phyloP scores from a whole-genome alignment of 2,888 invertebrate species.

The Oxytorus armatus region DNA sequence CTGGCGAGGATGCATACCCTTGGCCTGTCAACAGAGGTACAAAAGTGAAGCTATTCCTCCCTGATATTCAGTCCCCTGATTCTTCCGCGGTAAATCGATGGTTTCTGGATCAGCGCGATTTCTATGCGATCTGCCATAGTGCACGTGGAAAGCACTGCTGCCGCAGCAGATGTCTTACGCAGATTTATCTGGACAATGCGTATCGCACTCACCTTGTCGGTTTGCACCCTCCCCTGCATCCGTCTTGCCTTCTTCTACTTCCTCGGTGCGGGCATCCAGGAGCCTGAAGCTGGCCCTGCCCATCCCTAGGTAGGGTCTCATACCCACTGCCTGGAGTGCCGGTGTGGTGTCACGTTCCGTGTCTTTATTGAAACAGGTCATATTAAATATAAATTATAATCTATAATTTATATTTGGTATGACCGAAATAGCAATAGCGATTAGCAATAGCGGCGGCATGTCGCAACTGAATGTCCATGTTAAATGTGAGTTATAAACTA shows the following conservation, averaged over 20 bases:
- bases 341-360: too few relatives aligned
- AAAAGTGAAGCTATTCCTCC: slow-evolving; percentile 5
- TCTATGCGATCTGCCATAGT: slow-evolving; percentile 2
- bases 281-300: slow-evolving; percentile 22
- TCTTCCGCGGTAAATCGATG: slow-evolving; percentile 11
- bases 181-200: slow-evolving; percentile 25
- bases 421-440: too few relatives aligned
- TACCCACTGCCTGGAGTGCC: neutral
- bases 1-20: slow-evolving; percentile 39
- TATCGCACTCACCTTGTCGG: slow-evolving; percentile 19
- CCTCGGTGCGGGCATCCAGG: neutral
- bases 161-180: slow-evolving; percentile 27
- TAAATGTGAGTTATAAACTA: too few relatives aligned
- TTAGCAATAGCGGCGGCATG: too few relatives aligned
- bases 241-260: neutral
- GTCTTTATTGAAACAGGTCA: too few relatives aligned
- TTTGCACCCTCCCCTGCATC: neutral
- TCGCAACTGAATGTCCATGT: too few relatives aligned
- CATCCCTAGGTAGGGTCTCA: slow-evolving; percentile 33
- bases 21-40: slow-evolving; percentile 34
- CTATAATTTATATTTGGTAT: too few relatives aligned
- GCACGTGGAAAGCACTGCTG: slow-evolving; percentile 16
- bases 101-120: slow-evolving; percentile 29
- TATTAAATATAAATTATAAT: too few relatives aligned
- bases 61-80: slow-evolving; percentile 18